Evolutionary conservation across 2,113 vertebrate species (phyloP).

Genomic region (Pyxicephalus adspersus): DNA sequence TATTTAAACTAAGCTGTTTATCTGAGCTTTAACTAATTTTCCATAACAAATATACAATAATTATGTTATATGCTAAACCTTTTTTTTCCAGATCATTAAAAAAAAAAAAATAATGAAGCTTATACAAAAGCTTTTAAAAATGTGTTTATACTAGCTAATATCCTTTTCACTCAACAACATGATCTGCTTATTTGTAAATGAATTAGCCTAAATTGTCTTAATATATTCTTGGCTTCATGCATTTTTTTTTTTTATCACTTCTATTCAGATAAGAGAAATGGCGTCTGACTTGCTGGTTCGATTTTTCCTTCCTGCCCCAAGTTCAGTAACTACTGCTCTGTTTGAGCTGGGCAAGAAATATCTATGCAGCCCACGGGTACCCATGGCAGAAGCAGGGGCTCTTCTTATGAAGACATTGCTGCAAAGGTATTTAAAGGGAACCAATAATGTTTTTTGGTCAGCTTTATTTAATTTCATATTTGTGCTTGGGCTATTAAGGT

Average conservation of each 20-base stretch:
- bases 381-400: conserved; percentile 83
- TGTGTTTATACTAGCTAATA: too few species aligned
- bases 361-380: conserved; percentile 81
- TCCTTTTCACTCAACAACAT: too few species aligned
- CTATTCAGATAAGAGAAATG: conserved; percentile 82
- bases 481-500: neutral
- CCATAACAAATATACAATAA: too few species aligned
- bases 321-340: conserved; percentile 66
- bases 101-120: too few species aligned
- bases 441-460: neutral
- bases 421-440: conserved; percentile 74
- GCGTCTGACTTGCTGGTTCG: conserved; percentile 75
- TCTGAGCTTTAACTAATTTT: too few species aligned
- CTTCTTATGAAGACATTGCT: conserved; percentile 80
- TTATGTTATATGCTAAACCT: too few species aligned
- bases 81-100: too few species aligned
- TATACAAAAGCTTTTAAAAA: too few species aligned
- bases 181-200: too few species aligned
- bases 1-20: too few species aligned
- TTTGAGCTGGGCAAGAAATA: conserved; percentile 68
- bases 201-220: too few species aligned
- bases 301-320: conserved; percentile 70
- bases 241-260: neutral
- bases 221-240: too few species aligned
- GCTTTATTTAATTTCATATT: neutral